Base-by-base conservation (phyloP, 2,888 invertebrate genomes). In the Acanthosoma haemorrhoidale region DNA sequence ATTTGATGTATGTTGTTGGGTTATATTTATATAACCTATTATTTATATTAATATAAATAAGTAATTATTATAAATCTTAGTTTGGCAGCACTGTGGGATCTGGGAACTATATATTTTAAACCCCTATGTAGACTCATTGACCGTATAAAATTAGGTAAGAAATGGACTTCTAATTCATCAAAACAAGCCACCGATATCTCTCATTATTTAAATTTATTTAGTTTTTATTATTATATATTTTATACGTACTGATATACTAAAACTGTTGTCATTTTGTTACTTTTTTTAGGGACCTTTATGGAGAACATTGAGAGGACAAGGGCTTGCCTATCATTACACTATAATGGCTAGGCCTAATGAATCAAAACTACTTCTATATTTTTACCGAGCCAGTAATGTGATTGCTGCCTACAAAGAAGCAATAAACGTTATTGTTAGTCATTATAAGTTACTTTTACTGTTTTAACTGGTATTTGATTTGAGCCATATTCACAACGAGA, bases 291-390 rank as follows among this genome's bases (percentile, higher is more conserved):
- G 94, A 64, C 93, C 94, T 29, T 87, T 94, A 87, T 94, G 92
- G 92, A 86, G 88, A 66, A 86, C 89, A 79, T 90, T 96, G 74
- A 85, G 96, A 75, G 95, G 95, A 39, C 87, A 88, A 77, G 95
- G 95, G 0, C 84, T 92, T 67, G 87, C 94, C 0, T 96, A 96
- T 80, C 84, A 88, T 67, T 94, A 90, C 81, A 84, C 84, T 75
- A 85, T 91, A 76, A 81, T 82, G 68, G 79, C 87, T 29, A 82
- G 85, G 74, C 84, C 84, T 4, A 84, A 87, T 78, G 88, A 90
- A 80, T 91, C 89, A 2, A 81, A 89, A 25, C 79, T 94, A 41
- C 86, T 87, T 76, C 85, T 95, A 77, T 82, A 86, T 0, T 85
- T 95, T 60, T 88, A 87, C 77, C 84, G 87, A 76, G 90, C 94